phyloP scores from a whole-genome alignment of 1,140 invertebrate species.

The Heliconius congener region DNA sequence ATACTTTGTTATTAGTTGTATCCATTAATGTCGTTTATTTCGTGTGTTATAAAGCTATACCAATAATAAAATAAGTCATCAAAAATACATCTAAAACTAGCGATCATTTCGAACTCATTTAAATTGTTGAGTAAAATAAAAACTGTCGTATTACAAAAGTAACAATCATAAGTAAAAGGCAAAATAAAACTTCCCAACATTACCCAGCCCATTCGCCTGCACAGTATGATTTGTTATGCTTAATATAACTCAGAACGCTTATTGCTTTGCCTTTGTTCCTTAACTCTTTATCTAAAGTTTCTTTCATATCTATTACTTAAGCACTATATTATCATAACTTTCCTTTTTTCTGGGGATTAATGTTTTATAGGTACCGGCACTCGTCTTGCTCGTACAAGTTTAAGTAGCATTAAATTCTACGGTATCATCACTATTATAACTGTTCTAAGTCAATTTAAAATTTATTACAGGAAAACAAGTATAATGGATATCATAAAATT shows the following conservation, averaged over 20 bases:
- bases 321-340: conserved; percentile 2
- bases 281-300: conserved; percentile 11
- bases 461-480: conserved; percentile 51
- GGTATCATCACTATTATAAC: conserved; percentile 38
- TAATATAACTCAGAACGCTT: conserved; percentile 7
- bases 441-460: conserved; percentile 51
- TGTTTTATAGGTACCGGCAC: neutral
- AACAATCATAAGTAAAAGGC: neutral
- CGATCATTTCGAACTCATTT: neutral
- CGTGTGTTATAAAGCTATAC: too few relatives aligned
- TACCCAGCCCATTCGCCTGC: conserved; percentile 6
- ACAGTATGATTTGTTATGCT: neutral
- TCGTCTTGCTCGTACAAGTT: conserved; percentile 15
- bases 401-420: conserved; percentile 34
- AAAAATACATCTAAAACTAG: neutral
- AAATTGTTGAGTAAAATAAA: neutral
- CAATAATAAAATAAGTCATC: neutral
- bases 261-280: conserved; percentile 7
- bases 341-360: neutral
- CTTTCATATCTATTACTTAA: conserved; percentile 6
- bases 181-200: neutral
- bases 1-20: too few relatives aligned
- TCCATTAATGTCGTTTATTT: too few relatives aligned
- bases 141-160: neutral
- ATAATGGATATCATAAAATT: conserved; percentile 53